These are phyloP conservation scores for Ascaphus truei DNA, from an alignment of 2,113 vertebrate species.

Conservation along the genomic window DNA sequence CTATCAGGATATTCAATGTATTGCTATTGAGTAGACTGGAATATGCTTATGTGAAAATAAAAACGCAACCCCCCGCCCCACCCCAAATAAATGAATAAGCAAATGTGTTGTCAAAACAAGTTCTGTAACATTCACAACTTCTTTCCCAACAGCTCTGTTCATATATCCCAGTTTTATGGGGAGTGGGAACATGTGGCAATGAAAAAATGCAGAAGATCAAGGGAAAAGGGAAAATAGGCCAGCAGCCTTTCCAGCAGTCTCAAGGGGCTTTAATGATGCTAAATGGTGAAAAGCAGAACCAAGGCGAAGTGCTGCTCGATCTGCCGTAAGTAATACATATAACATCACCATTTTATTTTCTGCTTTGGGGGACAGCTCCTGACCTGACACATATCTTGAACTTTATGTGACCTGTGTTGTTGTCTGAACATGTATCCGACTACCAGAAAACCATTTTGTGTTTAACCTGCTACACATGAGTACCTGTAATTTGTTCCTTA, in stretches of 20 bases:
- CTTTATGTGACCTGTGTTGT: constrained; percentile 54
- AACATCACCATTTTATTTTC: constrained; percentile 51
- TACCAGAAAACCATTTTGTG: constrained; percentile 47
- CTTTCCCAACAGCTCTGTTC: constrained; percentile 76
- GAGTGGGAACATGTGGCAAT: constrained; percentile 49
- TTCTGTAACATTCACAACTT: too few species aligned
- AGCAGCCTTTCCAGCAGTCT: constrained; percentile 50
- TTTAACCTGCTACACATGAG: constrained; percentile 41
- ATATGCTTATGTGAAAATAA: too few species aligned
- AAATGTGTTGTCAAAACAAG: too few species aligned
- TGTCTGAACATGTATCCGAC: constrained; percentile 50
- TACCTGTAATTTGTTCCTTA: constrained; percentile 30
- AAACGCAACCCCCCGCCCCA: too few species aligned
- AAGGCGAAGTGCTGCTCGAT: constrained; percentile 56
- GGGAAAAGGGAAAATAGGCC: constrained; percentile 49
- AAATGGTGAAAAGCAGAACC: constrained; percentile 65
- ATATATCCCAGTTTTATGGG: constrained; percentile 75
- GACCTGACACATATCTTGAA: constrained; percentile 59
- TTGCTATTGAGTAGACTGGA: too few species aligned
- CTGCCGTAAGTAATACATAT: constrained; percentile 72
- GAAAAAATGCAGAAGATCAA: constrained; percentile 38
- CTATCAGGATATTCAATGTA: too few species aligned
- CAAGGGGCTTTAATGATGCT: constrained; percentile 62
- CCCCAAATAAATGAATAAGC: too few species aligned
- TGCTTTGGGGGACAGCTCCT: constrained; percentile 56